phyloP scores from a whole-genome alignment of 2,113 vertebrate genomes.

The Chaetura pelagica region DNA sequence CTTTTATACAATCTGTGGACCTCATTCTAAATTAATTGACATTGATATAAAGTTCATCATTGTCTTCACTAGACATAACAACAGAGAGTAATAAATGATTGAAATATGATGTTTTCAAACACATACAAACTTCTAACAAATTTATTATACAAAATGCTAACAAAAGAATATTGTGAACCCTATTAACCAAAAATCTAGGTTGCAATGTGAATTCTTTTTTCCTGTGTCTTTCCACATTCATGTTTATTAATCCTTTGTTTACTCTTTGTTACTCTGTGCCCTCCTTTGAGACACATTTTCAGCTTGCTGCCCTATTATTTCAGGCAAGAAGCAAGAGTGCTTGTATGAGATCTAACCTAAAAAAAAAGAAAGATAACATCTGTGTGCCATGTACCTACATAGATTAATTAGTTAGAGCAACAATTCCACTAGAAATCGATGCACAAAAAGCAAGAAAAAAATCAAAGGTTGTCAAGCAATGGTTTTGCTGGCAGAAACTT shows the following conservation, averaged over 20 bases:
- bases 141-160: background rate
- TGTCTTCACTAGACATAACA: background rate
- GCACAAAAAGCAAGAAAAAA: constrained; percentile 49
- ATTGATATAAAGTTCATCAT: background rate
- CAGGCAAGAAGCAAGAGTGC: background rate
- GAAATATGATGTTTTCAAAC: background rate
- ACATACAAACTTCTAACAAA: background rate
- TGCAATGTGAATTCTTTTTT: background rate
- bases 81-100: background rate
- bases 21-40: background rate
- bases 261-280: background rate
- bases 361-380: background rate
- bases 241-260: background rate
- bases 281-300: background rate
- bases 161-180: background rate
- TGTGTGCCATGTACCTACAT: background rate
- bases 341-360: background rate
- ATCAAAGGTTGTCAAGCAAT: constrained; percentile 52
- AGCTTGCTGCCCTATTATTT: background rate
- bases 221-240: background rate
- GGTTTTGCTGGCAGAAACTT: background rate
- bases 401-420: constrained; percentile 65
- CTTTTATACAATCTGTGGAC: background rate
- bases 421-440: constrained; percentile 64
- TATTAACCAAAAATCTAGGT: background rate